Conservation (phyloP, 2,113 vertebrate species). For the Plecotus auritus region DNA sequence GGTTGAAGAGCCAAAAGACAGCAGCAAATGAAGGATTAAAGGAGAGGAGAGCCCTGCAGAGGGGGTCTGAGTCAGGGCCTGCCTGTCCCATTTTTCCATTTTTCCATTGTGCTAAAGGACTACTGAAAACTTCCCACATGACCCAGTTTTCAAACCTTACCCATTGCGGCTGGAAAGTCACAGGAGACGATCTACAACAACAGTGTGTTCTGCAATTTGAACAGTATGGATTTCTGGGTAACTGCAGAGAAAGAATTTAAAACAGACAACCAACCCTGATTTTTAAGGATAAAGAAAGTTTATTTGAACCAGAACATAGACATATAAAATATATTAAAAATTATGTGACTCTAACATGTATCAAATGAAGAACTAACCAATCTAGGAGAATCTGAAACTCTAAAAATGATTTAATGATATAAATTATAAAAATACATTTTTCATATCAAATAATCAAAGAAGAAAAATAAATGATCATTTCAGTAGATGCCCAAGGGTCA, state of each 20-base stretch:
- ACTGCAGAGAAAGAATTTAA: slow-evolving; percentile 36
- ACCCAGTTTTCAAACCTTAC: background rate
- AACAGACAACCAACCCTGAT: background rate
- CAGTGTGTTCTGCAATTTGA: background rate
- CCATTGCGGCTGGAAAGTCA: background rate
- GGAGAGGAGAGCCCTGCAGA: background rate
- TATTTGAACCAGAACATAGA: background rate
- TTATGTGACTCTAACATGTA: background rate
- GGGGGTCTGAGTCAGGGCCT: background rate
- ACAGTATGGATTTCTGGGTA: slow-evolving; percentile 37
- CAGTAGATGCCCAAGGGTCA: background rate
- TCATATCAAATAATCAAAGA: background rate
- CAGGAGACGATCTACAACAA: background rate
- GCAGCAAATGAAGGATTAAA: background rate
- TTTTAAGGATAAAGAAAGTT: background rate
- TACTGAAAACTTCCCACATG: too few relatives aligned
- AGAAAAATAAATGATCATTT: background rate
- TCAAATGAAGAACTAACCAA: background rate
- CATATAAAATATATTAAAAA: background rate
- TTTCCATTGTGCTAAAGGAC: background rate
- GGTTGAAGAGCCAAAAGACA: too few relatives aligned
- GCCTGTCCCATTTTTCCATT: background rate
- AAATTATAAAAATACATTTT: background rate
- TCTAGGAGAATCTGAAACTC: background rate
- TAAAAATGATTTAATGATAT: background rate